Evolutionary conservation across 2,113 vertebrate species (phyloP), one percentile per base, ranked within the genome.

Genomic region (Aleadryas rufinucha): DNA sequence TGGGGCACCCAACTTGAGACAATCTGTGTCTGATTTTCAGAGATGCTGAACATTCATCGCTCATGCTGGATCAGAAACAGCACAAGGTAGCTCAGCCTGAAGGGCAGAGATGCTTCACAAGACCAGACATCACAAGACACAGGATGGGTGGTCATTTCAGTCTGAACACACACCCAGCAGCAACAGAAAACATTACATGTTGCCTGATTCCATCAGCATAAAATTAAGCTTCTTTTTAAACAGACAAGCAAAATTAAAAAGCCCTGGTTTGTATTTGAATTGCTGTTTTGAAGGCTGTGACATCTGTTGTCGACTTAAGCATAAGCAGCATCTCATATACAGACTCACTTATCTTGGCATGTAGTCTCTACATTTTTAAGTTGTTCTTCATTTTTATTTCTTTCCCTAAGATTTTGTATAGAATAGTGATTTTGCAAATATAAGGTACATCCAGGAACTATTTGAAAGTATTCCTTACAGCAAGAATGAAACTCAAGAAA

Each of bases 1-100:
- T 88, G 85, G 92, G 82, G 92, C 87, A 88, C 75, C 82, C 82
- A 90, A 89, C 93, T 96, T 90, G 63, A 94, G 94, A 91, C 84
- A 94, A 88, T 83, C 87, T 91, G 92, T 8, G 17, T 90, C 89
- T 86, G 71, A 93, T 94, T 95, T 94, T 71, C 78, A 94, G 94
- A 90, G 77, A 87, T 52, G 59, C 50, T 77, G 71, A 97, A 70
- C 63, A 63, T 41, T 86, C 71, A 47, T 28, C 70, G 63, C 42
- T 88, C 10, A 1, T 39, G 26, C 19, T 63, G 63, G 65, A 90
- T 87, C 70, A 93, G 50, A 78, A 77, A 47, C 33, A 87, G 68
- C 44, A 50, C 31, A 33, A 76, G 65, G 86, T 70, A 74, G 26
- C 45, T 85, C 66, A 70, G 66, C 50, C 87, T 80, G 68, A 76